A percentile compares a stretch with the other conserved stretches of the same genome.
Conservation (phyloP, 2,113 vertebrate species). For the Periophthalmodon schlosseri region DNA sequence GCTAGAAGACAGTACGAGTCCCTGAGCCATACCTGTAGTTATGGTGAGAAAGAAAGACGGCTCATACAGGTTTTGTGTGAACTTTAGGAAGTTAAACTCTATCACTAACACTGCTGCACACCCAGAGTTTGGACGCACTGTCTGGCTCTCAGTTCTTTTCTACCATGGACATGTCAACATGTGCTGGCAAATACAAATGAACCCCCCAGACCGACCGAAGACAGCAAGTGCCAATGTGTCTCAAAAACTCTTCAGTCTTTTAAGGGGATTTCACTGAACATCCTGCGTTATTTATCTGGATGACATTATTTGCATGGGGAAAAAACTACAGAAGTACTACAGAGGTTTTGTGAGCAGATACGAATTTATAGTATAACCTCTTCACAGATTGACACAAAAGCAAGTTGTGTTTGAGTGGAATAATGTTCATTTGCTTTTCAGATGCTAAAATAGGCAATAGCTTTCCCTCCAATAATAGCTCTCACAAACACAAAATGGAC, state of each 20-base stretch:
- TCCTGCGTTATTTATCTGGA: background rate
- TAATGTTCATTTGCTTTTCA: no score
- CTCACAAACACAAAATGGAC: no score
- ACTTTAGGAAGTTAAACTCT: slow-evolving; percentile 36
- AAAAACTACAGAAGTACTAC: background rate
- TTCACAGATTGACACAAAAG: background rate
- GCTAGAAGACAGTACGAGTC: slow-evolving; percentile 35
- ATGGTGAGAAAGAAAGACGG: slow-evolving; percentile 27
- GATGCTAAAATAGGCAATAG: no score
- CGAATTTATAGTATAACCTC: background rate
- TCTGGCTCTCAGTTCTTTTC: slow-evolving; percentile 24
- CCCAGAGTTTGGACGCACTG: slow-evolving; percentile 21
- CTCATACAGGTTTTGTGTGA: slow-evolving; percentile 29
- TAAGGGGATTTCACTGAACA: slow-evolving; percentile 26
- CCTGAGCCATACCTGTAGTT: slow-evolving; percentile 29
- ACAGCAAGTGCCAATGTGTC: slow-evolving; percentile 29
- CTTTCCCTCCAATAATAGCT: no score
- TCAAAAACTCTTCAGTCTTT: slow-evolving; percentile 34
- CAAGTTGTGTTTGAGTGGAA: background rate
- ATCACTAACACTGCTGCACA: slow-evolving; percentile 33
- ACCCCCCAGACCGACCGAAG: slow-evolving; percentile 21
- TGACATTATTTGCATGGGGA: background rate
- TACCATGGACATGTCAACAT: slow-evolving; percentile 29
- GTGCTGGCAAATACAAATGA: slow-evolving; percentile 24
- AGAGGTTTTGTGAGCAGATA: background rate